phyloP scores from a whole-genome alignment of 2,888 invertebrate genomes.

The Morpho deidamia region DNA sequence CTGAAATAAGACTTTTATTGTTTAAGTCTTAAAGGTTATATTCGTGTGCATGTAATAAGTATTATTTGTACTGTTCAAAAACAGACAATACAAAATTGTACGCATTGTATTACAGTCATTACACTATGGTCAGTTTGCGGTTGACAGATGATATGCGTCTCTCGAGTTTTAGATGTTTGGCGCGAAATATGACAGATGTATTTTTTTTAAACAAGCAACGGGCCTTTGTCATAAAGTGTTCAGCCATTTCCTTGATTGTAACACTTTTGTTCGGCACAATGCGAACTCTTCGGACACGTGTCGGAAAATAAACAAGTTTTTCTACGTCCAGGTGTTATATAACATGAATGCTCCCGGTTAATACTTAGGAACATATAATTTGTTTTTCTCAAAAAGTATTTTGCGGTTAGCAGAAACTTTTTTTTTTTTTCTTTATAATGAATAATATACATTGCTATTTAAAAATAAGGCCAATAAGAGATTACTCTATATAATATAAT shows the following conservation, averaged over 20 bases:
- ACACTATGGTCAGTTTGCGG: constrained; percentile 46
- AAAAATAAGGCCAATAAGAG: no score
- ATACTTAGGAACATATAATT: constrained; percentile 11
- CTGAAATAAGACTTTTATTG: neutral
- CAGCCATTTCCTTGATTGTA: constrained; percentile 35
- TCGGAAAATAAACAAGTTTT: constrained; percentile 35
- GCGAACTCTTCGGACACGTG: constrained; percentile 39
- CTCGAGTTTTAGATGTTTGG: constrained; percentile 18
- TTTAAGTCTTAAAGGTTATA: neutral
- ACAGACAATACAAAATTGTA: constrained; percentile 16
- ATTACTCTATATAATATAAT: no score
- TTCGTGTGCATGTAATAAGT: neutral
- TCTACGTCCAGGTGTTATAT: constrained; percentile 33
- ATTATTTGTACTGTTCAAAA: neutral
- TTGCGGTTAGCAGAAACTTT: neutral
- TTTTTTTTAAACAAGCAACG: constrained; percentile 28
- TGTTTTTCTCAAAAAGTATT: constrained; percentile 1
- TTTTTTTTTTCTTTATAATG: no score
- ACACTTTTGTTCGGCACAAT: constrained; percentile 34
- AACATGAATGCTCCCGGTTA: constrained; percentile 19
- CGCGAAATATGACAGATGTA: constrained; percentile 61
- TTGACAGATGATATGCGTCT: constrained; percentile 45
- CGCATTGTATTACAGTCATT: constrained; percentile 31
- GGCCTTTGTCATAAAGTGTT: constrained; percentile 23
- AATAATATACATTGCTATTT: no score